Conservation (phyloP, 1,140 invertebrate genomes). For the Tigriopus japonicus region DNA sequence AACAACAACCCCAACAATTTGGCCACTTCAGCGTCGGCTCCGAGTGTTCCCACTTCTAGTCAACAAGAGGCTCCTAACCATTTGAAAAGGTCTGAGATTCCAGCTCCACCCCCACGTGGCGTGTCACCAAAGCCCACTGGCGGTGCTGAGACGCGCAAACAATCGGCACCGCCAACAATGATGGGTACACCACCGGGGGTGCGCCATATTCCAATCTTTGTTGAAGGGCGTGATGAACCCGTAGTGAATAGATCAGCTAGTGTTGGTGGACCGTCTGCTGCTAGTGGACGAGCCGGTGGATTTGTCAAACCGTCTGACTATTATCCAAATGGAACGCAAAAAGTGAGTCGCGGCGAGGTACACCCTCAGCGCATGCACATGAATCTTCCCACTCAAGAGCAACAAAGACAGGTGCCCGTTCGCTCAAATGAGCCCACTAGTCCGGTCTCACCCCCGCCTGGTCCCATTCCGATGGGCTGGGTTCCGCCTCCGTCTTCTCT, state of each 20-base stretch:
- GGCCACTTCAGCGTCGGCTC: background rate
- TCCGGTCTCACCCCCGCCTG: background rate
- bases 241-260: background rate
- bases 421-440: background rate
- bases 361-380: background rate
- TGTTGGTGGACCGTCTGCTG: too few relatives aligned
- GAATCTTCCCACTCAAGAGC: background rate
- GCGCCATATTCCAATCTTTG: background rate
- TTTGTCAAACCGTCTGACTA: too few relatives aligned
- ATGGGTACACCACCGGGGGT: background rate
- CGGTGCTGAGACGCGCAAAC: background rate
- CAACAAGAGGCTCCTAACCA: background rate
- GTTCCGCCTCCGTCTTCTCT: background rate
- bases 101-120: background rate
- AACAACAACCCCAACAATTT: background rate
- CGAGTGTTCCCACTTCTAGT: background rate
- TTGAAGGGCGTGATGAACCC: background rate
- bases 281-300: too few relatives aligned
- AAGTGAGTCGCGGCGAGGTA: too few relatives aligned
- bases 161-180: background rate
- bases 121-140: background rate
- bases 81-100: background rate
- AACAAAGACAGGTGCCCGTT: background rate
- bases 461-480: conserved; percentile 2
- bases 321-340: too few relatives aligned